Evolutionary conservation across 2,888 invertebrate species (phyloP), one percentile per base, ranked within the genome.

Genomic region (Cacoxenus indagator): DNA sequence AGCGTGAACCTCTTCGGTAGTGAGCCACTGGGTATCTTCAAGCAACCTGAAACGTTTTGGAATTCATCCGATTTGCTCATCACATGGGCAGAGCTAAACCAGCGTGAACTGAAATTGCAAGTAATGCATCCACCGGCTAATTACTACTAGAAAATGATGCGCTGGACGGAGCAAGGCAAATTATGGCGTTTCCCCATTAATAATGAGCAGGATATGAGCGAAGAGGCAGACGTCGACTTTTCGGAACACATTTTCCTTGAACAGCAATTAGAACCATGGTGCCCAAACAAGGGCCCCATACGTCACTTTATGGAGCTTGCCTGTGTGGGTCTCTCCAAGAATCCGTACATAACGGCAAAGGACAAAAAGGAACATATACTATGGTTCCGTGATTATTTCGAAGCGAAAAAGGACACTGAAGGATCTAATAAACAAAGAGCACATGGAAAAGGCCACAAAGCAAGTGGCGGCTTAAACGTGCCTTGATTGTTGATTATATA

Each of bases 221-320:
- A 92, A 66, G 92, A 92, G 76, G 91, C 92, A 72, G 89, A 91
- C 14, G 92, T 92, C 0, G 93, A 95, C 76, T 99, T 99, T 87
- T 92, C 96, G 0, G 97, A 99, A 76, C 99, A 99, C 86, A 91
- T 99, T 27, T 98, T 99, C 88, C 89, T 99, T 11, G 98, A 98
- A 72, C 90, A 92, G 17, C 93, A 95, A 84, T 89, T 99, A 17
- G 93, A 94, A 78, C 92, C 91, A 0, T 96, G 96, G 95, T 98
- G 99, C 85, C 98, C 99, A 0, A 90, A 89, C 57, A 92, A 90
- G 76, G 99, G 98, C 0, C 98, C 99, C 0, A 90, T 99, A 74
- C 91, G 97, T 6, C 96, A 98, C 87, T 99, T 97, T 86, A 99
- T 99, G 99, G 98, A 99, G 84, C 90, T 99, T 5, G 98, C 99